A percentile compares a stretch with the other conserved stretches of the same genome.
Conservation (phyloP, 2,797 vertebrate species). For the Tenualosa ilisha region DNA sequence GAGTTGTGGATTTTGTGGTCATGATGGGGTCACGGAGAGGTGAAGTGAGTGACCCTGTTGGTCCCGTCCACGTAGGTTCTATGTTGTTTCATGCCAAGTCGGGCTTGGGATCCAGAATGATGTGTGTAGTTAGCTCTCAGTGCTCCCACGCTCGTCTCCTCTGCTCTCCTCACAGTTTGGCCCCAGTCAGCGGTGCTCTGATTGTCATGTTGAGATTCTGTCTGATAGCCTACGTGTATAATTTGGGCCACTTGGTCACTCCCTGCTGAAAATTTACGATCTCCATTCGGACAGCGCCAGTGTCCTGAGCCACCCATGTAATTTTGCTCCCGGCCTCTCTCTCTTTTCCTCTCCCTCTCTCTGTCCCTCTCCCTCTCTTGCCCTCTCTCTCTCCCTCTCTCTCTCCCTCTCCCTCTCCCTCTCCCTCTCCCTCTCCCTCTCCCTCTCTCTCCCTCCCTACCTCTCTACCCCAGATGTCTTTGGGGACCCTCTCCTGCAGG, state of each 20-base stretch:
- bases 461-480: too few species aligned
- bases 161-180: not conserved
- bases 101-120: not conserved
- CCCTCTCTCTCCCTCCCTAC: not conserved
- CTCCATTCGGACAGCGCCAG: not conserved
- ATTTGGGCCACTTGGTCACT: conserved; percentile 31
- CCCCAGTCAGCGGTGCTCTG: conserved; percentile 25
- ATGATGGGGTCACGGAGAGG: not conserved
- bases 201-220: conserved; percentile 58
- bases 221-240: conserved; percentile 46
- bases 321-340: conserved; percentile 49
- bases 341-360: not conserved
- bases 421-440: too few species aligned
- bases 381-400: not conserved
- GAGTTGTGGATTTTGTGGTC: not conserved
- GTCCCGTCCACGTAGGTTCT: not conserved
- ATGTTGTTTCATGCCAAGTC: not conserved
- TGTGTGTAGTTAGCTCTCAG: not conserved
- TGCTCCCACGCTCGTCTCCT: not conserved
- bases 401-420: not conserved
- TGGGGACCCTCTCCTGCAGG: not conserved
- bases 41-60: not conserved
- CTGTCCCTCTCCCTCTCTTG: not conserved
- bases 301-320: conserved; percentile 35
- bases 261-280: conserved; percentile 21